phyloP scores from a whole-genome alignment of 1,140 invertebrate genomes.

The Limonius californicus region DNA sequence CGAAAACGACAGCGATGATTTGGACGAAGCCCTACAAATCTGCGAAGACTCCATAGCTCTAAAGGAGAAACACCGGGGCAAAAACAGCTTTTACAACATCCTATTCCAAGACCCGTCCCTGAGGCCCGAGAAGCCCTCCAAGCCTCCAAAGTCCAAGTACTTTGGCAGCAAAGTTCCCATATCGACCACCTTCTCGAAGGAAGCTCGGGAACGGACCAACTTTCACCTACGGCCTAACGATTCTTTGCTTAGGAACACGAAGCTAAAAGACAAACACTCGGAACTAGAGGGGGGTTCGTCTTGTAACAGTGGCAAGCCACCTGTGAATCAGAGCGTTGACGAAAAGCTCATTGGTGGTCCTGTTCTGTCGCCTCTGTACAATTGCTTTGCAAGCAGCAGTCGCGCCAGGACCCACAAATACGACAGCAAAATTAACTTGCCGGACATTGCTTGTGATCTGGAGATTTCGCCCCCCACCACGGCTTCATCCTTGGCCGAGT shows the following conservation, averaged over 20 bases:
- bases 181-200: not conserved
- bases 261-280: not conserved
- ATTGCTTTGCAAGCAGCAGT: constrained; percentile 10
- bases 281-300: not conserved
- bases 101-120: not conserved
- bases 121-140: not conserved
- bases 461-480: not conserved
- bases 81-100: constrained; percentile 15
- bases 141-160: not conserved
- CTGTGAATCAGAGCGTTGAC: not conserved
- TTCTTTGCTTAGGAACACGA: not conserved
- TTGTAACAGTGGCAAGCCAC: not conserved
- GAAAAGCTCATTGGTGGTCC: not conserved
- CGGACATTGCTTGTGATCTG: constrained; percentile 2
- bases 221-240: not conserved
- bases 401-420: not conserved
- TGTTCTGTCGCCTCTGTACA: constrained; percentile 19
- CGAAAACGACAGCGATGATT: not conserved
- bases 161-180: not conserved
- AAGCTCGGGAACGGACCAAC: not conserved
- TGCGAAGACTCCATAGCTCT: constrained; percentile 30
- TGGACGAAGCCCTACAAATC: not conserved
- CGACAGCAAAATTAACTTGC: constrained; percentile 20
- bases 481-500: constrained; percentile 12
- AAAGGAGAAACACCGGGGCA: constrained; percentile 41